Evolutionary conservation across 1,140 invertebrate genomes (phyloP).

Genomic region (Nixonia krombeini): DNA sequence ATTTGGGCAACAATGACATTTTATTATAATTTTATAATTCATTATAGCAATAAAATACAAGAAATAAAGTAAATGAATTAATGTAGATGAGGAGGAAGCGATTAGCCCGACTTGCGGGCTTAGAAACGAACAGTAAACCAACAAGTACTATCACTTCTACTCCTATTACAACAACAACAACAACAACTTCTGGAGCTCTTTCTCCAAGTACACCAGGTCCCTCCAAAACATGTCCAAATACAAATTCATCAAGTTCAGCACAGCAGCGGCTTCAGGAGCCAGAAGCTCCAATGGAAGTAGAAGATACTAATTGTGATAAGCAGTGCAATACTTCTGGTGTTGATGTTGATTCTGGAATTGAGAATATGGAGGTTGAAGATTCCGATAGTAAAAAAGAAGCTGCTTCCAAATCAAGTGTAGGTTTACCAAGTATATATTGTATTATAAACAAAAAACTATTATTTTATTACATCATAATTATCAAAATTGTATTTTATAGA

Average conservation of each 20-base stretch:
- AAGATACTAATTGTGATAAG: constrained; percentile 71
- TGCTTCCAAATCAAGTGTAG: constrained; percentile 64
- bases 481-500: constrained; percentile 55
- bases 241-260: constrained; percentile 53
- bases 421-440: constrained; percentile 3
- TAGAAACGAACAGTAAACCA: constrained; percentile 57
- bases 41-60: too few relatives aligned
- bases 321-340: constrained; percentile 70
- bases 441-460: too few relatives aligned
- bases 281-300: constrained; percentile 74
- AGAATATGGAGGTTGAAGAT: constrained; percentile 82
- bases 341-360: constrained; percentile 82
- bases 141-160: constrained; percentile 26
- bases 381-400: constrained; percentile 66
- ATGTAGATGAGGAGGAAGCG: constrained; percentile 80
- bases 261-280: constrained; percentile 47
- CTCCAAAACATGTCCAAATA: constrained; percentile 57
- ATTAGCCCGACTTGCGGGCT: constrained; percentile 76
- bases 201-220: constrained; percentile 57
- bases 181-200: constrained; percentile 31
- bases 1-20: too few relatives aligned
- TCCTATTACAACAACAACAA: constrained; percentile 5
- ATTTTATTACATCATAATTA: too few relatives aligned
- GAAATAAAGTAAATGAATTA: constrained; percentile 41
- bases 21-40: too few relatives aligned